Evolutionary conservation across 2,113 vertebrate genomes (phyloP), one percentile per base, ranked within the genome.

Genomic region (Hassar affinis): DNA sequence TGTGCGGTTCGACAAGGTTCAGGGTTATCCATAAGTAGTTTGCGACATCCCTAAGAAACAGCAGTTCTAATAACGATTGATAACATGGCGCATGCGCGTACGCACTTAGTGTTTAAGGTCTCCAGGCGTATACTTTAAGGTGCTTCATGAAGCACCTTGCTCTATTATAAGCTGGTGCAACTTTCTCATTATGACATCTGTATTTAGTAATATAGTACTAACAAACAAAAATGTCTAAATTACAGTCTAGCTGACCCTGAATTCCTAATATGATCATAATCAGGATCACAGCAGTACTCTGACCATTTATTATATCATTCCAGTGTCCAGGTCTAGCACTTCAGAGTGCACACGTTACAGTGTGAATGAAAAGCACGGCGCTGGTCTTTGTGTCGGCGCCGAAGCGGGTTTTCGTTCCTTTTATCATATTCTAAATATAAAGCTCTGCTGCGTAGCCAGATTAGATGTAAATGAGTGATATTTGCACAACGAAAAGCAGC

Each of bases 1-100:
- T 33, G 66, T 79, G 72, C 79, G 64, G 80, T 89, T 84, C 80
- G 87, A 88, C 47, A n/a, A n/a, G n/a, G 76, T 62, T 74, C 25
- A 6, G n/a, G 22, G 35, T 79, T 84, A 79, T 84, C 68, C 25
- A 84, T 84, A 79, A 35, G 57, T 59, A 83, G 64, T 33, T 22
- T 8, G 20, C 30, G 18, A 42, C 62, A 77, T 27, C 64, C 49
- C 72, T 68, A 62, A 62, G 11, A 62, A 62, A 35, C 1, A 30
- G 17, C 8, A 35, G 35, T 25, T 69, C 42, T 8, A 22, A 69
- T 45, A 66, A 35, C 8, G 17, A 20, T 20, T 2, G 8, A 68
- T 68, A 38, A 38, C 33, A 33, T 33, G 27, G 15, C n/a, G 1
- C n/a, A 30, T n/a, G 4, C 27, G 15, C 10, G 0, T 27, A 56